Evolutionary conservation across 2,888 invertebrate genomes (phyloP).

Genomic region (Mechanitis messenoides): DNA sequence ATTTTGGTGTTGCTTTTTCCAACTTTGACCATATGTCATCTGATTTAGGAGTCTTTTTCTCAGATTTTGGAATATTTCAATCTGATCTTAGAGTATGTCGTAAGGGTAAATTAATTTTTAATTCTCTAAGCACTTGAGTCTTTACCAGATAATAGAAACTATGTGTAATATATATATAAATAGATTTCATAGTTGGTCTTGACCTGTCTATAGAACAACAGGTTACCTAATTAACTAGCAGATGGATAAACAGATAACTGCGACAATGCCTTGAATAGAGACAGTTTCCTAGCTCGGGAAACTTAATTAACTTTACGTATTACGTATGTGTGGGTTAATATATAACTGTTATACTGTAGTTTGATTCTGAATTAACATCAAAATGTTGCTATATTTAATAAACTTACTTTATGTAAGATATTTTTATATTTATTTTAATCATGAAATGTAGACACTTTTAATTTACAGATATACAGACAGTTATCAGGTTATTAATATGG

Average conservation of each 20-base stretch:
- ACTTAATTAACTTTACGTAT: constrained; percentile 3
- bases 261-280: constrained; percentile 5
- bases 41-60: too few relatives aligned
- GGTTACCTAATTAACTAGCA: constrained; percentile 6
- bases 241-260: constrained; percentile 6
- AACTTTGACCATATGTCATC: too few relatives aligned
- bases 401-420: neutral
- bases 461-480: too few relatives aligned
- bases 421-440: too few relatives aligned
- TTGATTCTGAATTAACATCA: neutral
- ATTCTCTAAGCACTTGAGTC: too few relatives aligned
- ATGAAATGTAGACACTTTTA: too few relatives aligned
- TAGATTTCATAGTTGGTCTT: neutral
- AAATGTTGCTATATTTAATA: neutral
- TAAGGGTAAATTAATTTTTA: too few relatives aligned
- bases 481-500: neutral
- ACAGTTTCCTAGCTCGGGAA: constrained; percentile 2
- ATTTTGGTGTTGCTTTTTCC: too few relatives aligned
- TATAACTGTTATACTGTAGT: neutral
- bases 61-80: too few relatives aligned
- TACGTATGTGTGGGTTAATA: neutral
- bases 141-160: too few relatives aligned
- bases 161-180: neutral
- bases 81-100: too few relatives aligned
- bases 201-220: constrained; percentile 1